Base-by-base conservation (phyloP, 2,888 invertebrate species). In the Perizoma affinitatum region DNA sequence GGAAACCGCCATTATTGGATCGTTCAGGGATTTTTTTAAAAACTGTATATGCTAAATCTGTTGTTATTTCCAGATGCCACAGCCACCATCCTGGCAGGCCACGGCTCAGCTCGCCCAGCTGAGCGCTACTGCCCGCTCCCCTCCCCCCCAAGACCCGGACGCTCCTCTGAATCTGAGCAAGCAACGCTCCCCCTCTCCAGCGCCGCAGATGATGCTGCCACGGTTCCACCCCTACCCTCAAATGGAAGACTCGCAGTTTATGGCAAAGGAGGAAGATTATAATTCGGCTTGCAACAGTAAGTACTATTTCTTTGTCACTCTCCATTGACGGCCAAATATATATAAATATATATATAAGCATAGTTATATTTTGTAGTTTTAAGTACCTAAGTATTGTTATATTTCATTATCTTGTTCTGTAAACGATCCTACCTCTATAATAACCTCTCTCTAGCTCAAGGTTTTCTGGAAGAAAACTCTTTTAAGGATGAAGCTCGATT, bases 91-190 rank as follows among this genome's bases (percentile, higher is more conserved):
- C 43, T 96, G 96, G 96, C 93, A 94, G 35, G 94, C 96, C 55
- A 94, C 96, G 10, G 94, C 95, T 0, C 96, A 96, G 78, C 91
- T 96, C 36, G 95, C 95, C 0, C 96, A 96, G 76, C 93, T 96
- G 76, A 93, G 95, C 3, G 93, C 93, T 8, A 84, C 83, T 66
- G 83, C 86, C 35, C 91, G 94, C 48, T 94, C 94, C 35, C 93
- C 95, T 0, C 95, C 90, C 0, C 92, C 95, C 0, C 92, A 90
- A 40, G 96, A 96, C 85, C 95, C 96, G 0, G 97, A 97, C 82
- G 95, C 96, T 1, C 98, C 98, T 1, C 93, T 98, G 46, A 98
- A 98, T 88, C 94, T 98, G 54, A 96, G 96, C 77, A 98, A 98
- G 88, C 98, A 98, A 59, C 96, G 97, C 55, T 93, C 93, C 9